Evolutionary conservation across 2,113 vertebrate genomes (phyloP).

Genomic region (Apeltes quadracus): DNA sequence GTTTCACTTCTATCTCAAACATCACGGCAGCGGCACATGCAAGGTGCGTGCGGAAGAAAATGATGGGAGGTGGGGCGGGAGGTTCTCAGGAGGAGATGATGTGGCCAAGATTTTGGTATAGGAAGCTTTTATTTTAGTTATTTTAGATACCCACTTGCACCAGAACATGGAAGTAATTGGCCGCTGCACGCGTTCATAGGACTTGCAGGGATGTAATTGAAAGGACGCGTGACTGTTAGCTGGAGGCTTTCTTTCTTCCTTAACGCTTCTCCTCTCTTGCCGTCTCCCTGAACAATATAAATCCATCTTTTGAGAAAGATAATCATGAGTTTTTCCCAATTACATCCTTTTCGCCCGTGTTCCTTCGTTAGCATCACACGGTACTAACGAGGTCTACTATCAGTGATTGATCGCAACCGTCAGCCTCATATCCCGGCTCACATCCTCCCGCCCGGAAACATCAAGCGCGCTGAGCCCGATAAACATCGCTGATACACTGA

Average conservation of each 20-base stretch:
- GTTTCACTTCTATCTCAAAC: constrained; percentile 46
- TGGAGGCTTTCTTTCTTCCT: background rate
- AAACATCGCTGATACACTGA: constrained; percentile 62
- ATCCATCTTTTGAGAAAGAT: constrained; percentile 48
- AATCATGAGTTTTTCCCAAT: constrained; percentile 60
- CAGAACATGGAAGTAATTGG: background rate
- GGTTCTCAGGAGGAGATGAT: too few relatives aligned
- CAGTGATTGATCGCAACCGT: constrained; percentile 60
- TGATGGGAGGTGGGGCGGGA: too few relatives aligned
- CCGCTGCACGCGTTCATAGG: background rate
- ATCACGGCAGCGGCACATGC: constrained; percentile 1
- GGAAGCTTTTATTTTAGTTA: too few relatives aligned
- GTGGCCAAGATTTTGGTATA: too few relatives aligned
- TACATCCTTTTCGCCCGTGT: constrained; percentile 45
- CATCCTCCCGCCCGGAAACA: constrained; percentile 61
- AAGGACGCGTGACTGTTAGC: background rate
- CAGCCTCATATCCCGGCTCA: constrained; percentile 57
- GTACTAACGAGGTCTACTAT: too few relatives aligned
- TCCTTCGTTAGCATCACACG: constrained; percentile 53
- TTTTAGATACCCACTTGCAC: background rate
- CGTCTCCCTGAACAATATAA: constrained; percentile 3
- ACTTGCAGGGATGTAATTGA: background rate
- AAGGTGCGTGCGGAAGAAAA: background rate
- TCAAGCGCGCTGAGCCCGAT: constrained; percentile 48
- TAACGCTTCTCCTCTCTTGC: background rate